Evolutionary conservation across 1,140 invertebrate species (phyloP).

Genomic region (Pseudomyrmex pallidus): DNA sequence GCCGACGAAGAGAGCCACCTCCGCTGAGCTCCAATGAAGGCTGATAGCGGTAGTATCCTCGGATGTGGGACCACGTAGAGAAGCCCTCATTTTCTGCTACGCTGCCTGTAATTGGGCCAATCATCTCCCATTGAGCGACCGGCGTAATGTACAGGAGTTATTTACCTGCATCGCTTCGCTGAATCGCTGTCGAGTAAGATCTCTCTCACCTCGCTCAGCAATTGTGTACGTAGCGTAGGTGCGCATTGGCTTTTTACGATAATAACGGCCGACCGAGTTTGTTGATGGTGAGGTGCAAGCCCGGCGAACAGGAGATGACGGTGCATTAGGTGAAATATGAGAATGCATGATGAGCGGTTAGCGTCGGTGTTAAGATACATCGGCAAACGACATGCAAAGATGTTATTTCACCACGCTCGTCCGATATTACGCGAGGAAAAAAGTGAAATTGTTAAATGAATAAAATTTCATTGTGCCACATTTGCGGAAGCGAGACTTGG

Average conservation of each 20-base stretch:
- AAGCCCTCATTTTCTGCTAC: conserved; percentile 77
- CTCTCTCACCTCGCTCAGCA: conserved; percentile 33
- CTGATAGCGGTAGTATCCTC: conserved; percentile 37
- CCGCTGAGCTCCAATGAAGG: conserved; percentile 32
- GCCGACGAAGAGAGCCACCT: conserved; percentile 39
- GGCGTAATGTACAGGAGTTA: conserved; percentile 65
- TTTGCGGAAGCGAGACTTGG: not conserved
- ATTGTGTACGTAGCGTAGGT: conserved; percentile 42
- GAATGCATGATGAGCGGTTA: conserved; percentile 55
- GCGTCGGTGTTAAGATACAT: conserved; percentile 47
- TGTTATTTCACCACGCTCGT: conserved; percentile 24
- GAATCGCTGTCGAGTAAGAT: conserved; percentile 69
- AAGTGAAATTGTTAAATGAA: conserved; percentile 12
- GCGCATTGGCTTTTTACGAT: conserved; percentile 59
- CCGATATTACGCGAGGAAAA: too few relatives aligned
- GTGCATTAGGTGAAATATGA: conserved; percentile 62
- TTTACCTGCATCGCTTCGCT: conserved; percentile 67
- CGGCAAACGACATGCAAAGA: conserved; percentile 31
- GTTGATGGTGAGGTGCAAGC: conserved; percentile 49
- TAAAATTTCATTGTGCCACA: conserved; percentile 9
- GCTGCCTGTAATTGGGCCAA: conserved; percentile 79
- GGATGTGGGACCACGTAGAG: conserved; percentile 65
- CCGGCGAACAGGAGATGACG: conserved; percentile 55
- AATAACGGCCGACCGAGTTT: conserved; percentile 61
- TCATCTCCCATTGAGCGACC: conserved; percentile 79